phyloP scores from a whole-genome alignment of 2,113 vertebrate species.

The Aspidoscelis tigris region DNA sequence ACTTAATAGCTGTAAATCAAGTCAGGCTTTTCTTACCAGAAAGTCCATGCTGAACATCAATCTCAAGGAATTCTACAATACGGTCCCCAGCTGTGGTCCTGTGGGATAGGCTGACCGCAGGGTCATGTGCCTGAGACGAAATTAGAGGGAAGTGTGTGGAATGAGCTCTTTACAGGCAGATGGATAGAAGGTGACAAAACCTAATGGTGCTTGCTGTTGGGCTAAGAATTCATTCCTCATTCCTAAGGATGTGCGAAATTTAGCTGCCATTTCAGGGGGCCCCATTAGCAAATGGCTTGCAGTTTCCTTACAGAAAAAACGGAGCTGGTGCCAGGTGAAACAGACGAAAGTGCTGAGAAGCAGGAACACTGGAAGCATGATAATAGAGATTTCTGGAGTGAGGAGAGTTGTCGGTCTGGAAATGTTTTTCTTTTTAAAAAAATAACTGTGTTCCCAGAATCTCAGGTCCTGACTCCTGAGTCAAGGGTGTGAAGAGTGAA shows the following conservation, averaged over 20 bases:
- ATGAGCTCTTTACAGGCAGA: conserved; percentile 1
- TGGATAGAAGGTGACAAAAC: conserved; percentile 25
- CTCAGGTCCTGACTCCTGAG: background rate
- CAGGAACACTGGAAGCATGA: background rate
- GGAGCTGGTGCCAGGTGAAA: background rate
- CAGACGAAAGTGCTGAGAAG: background rate
- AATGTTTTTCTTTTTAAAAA: background rate
- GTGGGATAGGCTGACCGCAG: background rate
- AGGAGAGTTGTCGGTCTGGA: background rate
- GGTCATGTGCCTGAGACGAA: background rate
- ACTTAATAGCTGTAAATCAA: conserved; percentile 19
- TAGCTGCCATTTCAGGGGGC: background rate
- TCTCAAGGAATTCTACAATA: conserved; percentile 7
- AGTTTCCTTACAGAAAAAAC: background rate
- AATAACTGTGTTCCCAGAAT: background rate
- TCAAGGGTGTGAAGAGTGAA: too few species aligned
- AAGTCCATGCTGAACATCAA: background rate
- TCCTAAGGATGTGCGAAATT: background rate
- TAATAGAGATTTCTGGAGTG: background rate
- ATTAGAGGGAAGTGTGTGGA: background rate
- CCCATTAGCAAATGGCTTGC: background rate
- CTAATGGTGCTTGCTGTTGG: background rate
- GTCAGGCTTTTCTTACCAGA: conserved; percentile 4
- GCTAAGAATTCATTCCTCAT: background rate
- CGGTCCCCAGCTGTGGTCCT: background rate